Percentiles rank a stretch among this genome's conserved stretches.
phyloP scores from a whole-genome alignment of 2,113 vertebrate species.

The Chrysemys picta region DNA sequence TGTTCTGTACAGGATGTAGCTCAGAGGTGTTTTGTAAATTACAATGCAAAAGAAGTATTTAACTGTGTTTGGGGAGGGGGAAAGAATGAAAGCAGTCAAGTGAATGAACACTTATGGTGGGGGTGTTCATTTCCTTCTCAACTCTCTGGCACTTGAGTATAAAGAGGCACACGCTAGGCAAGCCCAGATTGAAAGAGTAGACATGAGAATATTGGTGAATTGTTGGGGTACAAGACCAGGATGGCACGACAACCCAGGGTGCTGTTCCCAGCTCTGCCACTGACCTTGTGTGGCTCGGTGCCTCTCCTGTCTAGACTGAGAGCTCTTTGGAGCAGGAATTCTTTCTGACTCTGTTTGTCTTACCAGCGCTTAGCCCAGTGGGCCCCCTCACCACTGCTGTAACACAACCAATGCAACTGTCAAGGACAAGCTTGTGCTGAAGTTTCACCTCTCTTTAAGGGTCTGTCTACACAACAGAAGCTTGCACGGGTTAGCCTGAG shows the following conservation, averaged over 20 bases:
- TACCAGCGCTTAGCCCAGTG: background rate
- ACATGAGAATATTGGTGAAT: background rate
- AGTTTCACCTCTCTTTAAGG: background rate
- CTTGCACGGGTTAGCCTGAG: background rate
- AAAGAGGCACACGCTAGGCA: background rate
- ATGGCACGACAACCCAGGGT: background rate
- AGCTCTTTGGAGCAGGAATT: background rate
- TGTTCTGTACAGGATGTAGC: background rate
- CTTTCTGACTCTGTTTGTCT: background rate
- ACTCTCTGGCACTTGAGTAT: background rate
- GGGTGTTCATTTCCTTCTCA: background rate
- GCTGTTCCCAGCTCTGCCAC: background rate
- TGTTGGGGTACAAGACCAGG: background rate
- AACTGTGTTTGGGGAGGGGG: background rate
- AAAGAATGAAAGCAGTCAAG: background rate
- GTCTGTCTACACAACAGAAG: background rate
- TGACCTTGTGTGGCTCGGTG: fast-evolving
- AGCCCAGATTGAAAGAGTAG: background rate
- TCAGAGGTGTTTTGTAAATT: background rate
- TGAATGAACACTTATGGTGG: background rate
- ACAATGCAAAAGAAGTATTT: background rate
- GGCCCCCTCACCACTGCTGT: background rate
- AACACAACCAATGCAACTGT: background rate
- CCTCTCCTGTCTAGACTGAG: background rate
- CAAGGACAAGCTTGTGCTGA: background rate